phyloP scores from a whole-genome alignment of 2,888 invertebrate species.

The Athalia rosae region DNA sequence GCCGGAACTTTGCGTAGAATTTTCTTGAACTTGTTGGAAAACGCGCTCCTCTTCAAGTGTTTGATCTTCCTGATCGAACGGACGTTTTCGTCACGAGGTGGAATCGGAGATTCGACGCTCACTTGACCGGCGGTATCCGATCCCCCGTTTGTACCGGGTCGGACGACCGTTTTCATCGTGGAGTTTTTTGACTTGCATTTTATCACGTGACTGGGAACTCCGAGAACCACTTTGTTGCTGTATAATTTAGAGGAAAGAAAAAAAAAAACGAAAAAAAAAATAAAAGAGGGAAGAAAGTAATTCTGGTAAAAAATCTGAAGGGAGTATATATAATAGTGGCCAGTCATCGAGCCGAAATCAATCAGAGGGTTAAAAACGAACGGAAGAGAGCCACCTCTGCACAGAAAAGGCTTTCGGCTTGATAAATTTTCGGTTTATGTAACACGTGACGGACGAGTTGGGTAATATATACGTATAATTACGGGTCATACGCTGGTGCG shows the following conservation, averaged over 20 bases:
- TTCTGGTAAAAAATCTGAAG: not conserved
- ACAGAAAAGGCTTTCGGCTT: too few relatives aligned
- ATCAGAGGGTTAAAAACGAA: too few relatives aligned
- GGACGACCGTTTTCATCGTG: not conserved
- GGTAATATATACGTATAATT: slow-evolving; percentile 5
- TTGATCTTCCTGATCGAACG: not conserved
- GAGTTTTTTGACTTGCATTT: slow-evolving; percentile 20
- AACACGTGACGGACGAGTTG: not conserved
- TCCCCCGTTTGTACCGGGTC: not conserved
- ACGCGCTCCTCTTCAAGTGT: not conserved
- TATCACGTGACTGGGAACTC: slow-evolving; percentile 24
- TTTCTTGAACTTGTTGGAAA: slow-evolving; percentile 27
- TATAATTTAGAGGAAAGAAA: not conserved
- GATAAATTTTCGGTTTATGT: too few relatives aligned
- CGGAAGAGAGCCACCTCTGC: too few relatives aligned
- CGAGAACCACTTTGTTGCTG: not conserved
- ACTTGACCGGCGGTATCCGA: not conserved
- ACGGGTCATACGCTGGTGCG: not conserved
- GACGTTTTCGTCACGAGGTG: not conserved
- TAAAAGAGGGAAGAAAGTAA: not conserved
- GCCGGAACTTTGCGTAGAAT: slow-evolving; percentile 23
- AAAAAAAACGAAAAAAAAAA: too few relatives aligned
- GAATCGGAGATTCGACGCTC: slow-evolving; percentile 6
- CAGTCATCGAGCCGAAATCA: too few relatives aligned
- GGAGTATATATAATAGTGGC: too few relatives aligned